Evolutionary conservation across 30 jellyfish, hydroid and myxozoan genomes (phyloP), one percentile per base, ranked within the genome.

Genomic region (Clytia hemisphaerica): DNA sequence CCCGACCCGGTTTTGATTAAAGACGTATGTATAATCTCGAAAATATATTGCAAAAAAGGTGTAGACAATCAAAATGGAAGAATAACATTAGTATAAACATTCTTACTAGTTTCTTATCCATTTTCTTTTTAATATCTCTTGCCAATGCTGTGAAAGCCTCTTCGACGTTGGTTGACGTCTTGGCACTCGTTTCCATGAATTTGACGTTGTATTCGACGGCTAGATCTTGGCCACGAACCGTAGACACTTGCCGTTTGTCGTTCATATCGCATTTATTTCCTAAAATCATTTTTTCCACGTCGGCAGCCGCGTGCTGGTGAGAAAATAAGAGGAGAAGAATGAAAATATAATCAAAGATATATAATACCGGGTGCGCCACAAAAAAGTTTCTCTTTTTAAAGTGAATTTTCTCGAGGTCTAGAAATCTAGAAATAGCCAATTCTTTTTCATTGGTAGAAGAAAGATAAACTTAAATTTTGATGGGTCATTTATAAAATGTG

Each of bases 191-290:
- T 70, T 83, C 95, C 95, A 83, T 83, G 61, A 83, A 83, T 58
- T 83, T 83, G 6, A 83, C 71, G 25, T 49, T 51, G 50, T 74
- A 74, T 35, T 83, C 91, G 18, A 67, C 18, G 7, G 95, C 95
- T 37, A 65, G 35, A 14, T 61, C 67, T 36, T 86, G 93, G 6
- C 96, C 97, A 33, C 93, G 51, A 15, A 79, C 94, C 51, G 69
- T 77, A 16, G 93, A 70, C 6, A 88, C 94, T 51, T 68, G 88
- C 38, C 97, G 47, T 70, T 88, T 88, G 72, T 79, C 92, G 16
- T 79, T 86, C 94, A 88, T 78, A 45, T 88, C 97, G 54, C 97
- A 88, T 88, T 88, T 88, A 69, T 88, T 88, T 15, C 97, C 97
- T 4, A 88, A 76, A 29, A 88, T 77, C 97, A 88, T 88, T 34